Percentiles rank a stretch among this genome's conserved stretches.
Conservation (phyloP, 1,140 invertebrate species). For the Trachymyrmex septentrionalis region DNA sequence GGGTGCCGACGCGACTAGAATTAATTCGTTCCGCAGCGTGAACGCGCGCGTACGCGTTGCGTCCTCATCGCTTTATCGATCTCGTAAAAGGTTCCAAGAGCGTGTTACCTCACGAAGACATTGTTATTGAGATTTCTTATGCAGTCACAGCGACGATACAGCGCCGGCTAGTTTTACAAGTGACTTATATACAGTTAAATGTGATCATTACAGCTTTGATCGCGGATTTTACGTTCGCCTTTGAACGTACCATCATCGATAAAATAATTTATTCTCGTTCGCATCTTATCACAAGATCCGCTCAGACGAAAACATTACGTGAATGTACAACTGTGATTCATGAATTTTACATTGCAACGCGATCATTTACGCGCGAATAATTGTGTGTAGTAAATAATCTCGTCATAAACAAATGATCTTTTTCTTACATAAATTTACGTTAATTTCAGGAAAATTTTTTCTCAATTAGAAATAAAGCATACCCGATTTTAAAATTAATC, state of each 20-base stretch:
- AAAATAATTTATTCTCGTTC: conserved; percentile 35
- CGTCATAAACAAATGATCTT: background rate
- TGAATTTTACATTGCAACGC: conserved; percentile 6
- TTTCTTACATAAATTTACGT: background rate
- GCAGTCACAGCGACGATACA: conserved; percentile 24
- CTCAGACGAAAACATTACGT: conserved; percentile 47
- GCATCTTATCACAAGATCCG: conserved; percentile 65
- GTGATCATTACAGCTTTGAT: conserved; percentile 23
- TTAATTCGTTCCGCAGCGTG: conserved; percentile 73
- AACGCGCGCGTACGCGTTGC: conserved; percentile 65
- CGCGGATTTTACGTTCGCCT: conserved; percentile 34
- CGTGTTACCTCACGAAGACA: conserved; percentile 67
- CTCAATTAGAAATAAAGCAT: background rate
- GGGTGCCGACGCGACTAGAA: conserved; percentile 70
- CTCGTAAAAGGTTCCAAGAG: conserved; percentile 70
- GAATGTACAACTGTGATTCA: background rate
- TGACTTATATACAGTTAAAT: conserved; percentile 47
- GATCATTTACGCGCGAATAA: background rate
- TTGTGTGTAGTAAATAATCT: background rate
- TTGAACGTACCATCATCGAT: background rate
- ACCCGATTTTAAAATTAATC: background rate
- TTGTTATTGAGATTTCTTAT: conserved; percentile 64
- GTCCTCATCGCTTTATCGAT: conserved; percentile 67
- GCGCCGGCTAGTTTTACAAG: conserved; percentile 58
- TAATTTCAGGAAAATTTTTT: background rate